Percentiles rank a stretch among this genome's conserved stretches.
Conservation (phyloP, 2,888 invertebrate species). For the Venustoraphidia nigricollis region DNA sequence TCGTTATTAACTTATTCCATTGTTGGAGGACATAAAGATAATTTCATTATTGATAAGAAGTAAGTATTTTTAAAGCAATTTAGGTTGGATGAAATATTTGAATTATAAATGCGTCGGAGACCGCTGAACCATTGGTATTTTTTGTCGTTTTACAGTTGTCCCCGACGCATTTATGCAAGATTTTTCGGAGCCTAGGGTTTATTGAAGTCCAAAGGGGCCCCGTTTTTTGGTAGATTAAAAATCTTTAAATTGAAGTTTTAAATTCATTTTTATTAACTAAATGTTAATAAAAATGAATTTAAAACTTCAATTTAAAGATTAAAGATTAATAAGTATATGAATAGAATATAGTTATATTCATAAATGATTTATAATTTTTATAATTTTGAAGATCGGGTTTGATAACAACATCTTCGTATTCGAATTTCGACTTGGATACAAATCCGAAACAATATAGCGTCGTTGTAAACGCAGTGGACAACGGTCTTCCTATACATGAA, state of each 20-base stretch:
- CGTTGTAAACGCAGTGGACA: slow-evolving; percentile 59
- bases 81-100: too few relatives aligned
- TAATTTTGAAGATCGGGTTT: slow-evolving; percentile 40
- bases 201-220: too few relatives aligned
- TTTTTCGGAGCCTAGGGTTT: too few relatives aligned
- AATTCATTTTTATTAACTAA: too few relatives aligned
- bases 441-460: slow-evolving; percentile 54
- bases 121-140: too few relatives aligned
- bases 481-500: slow-evolving; percentile 56
- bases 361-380: slow-evolving; percentile 2
- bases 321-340: neutral
- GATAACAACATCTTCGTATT: slow-evolving; percentile 56
- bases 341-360: neutral
- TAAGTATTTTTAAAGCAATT: slow-evolving; percentile 22
- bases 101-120: too few relatives aligned
- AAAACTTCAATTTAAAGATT: too few relatives aligned
- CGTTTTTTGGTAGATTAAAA: too few relatives aligned
- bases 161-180: too few relatives aligned
- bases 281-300: too few relatives aligned
- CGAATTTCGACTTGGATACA: slow-evolving; percentile 51
- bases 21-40: slow-evolving; percentile 57
- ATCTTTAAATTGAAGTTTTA: too few relatives aligned
- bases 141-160: too few relatives aligned
- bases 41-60: slow-evolving; percentile 59
- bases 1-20: slow-evolving; percentile 51